Percentiles rank a stretch among this genome's conserved stretches.
Evolutionary conservation across 1,140 invertebrate species (phyloP).

Genomic region (Lucilia cuprina): DNA sequence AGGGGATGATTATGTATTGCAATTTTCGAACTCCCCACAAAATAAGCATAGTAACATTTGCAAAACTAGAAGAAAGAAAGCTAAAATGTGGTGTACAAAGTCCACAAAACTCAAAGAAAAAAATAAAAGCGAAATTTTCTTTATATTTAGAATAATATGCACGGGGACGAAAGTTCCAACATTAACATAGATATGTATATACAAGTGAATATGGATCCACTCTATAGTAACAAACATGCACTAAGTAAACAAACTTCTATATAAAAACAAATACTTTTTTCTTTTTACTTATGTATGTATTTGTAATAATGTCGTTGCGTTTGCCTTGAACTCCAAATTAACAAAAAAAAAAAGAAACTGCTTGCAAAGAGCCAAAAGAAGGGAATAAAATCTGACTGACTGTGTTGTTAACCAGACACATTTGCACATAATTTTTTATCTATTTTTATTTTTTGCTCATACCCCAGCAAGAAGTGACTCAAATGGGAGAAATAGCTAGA

Average conservation of each 20-base stretch:
- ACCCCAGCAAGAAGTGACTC: not conserved
- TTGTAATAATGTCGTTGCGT: slow-evolving; percentile 11
- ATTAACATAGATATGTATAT: not conserved
- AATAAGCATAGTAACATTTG: not conserved
- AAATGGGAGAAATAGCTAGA: too few relatives aligned
- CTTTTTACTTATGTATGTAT: too few relatives aligned
- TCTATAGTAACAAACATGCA: not conserved
- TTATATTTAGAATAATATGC: not conserved
- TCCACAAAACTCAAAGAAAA: not conserved
- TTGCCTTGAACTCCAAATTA: slow-evolving; percentile 29
- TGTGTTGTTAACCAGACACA: not conserved
- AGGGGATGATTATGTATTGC: not conserved
- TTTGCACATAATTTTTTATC: not conserved
- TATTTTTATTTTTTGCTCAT: not conserved
- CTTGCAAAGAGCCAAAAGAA: not conserved
- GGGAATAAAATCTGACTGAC: not conserved
- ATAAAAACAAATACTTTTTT: not conserved
- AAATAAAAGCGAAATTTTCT: not conserved
- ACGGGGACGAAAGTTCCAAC: not conserved
- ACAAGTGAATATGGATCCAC: not conserved
- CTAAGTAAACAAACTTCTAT: not conserved
- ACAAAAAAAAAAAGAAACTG: not conserved
- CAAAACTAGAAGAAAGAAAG: not conserved
- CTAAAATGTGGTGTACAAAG: not conserved
- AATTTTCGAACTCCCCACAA: not conserved